Base-by-base conservation (phyloP, 1,140 invertebrate genomes). In the Pararge aegeria region DNA sequence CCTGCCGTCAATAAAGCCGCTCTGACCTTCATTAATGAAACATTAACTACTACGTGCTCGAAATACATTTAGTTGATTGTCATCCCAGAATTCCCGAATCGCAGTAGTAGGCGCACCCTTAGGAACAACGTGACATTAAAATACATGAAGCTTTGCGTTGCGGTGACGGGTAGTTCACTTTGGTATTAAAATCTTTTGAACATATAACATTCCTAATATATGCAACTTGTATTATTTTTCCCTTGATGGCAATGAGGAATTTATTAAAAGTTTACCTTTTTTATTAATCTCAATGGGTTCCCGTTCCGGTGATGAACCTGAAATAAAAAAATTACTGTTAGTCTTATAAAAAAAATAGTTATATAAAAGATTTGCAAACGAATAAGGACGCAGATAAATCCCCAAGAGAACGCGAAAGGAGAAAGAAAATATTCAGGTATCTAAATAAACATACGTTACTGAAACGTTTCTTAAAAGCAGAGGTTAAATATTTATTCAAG, bases 261-360 rank as follows among this genome's bases (percentile, higher is more conserved):
- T 27, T 55, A 12, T 12, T 34, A 52, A 68, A 70, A 68, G 55
- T 65, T 68, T 83, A 87, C 83, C 85, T 88, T 88, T 88, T 70
- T 85, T 85, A 61, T 64, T 83, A 71, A 76, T 81, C 63, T 88
- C 85, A 58, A 55, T 54, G 55, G 77, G 21, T 67, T 85, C 85
- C 19, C 75, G 74, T 66, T 85, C 85, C 44, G 80, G 82, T 20
- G 85, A 70, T 56, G 75, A 75, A 64, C 79, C 85, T 88, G 83
- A 18, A 88, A 86, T 21, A 70, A 79, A 68, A 30, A 64, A 51
- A 52, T 52, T 9, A 16, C 50, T 38, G 37, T 30, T 10, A 2
- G 12, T 1, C 12, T 40, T 40, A 18, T 18, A 15, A 46, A n/a
- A 46, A 46, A 0, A 15, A n/a, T 20, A 20, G 5, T 7, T 9